Conservation (phyloP, 2,888 invertebrate genomes). For the Tipula confusa region DNA sequence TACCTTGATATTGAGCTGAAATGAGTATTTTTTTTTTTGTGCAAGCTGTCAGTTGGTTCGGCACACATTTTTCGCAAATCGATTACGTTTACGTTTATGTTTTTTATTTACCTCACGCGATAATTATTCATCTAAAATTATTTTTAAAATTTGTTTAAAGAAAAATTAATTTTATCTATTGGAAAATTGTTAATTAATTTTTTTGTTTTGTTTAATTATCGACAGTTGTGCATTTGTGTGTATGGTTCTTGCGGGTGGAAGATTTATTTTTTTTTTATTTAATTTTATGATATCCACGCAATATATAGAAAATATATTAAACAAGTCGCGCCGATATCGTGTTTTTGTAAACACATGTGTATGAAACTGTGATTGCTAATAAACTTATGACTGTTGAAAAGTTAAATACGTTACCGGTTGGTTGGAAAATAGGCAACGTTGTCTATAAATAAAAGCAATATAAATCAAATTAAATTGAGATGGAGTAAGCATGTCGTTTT, state of each 20-base stretch:
- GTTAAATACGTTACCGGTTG: too few relatives aligned
- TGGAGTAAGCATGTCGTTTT: too few relatives aligned
- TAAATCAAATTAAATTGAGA: too few relatives aligned
- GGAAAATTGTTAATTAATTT: not conserved
- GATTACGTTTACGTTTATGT: not conserved
- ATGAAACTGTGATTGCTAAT: too few relatives aligned
- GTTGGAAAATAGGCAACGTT: too few relatives aligned
- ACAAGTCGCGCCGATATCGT: not conserved
- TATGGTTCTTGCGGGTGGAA: not conserved
- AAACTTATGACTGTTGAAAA: too few relatives aligned
- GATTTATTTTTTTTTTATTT: not conserved
- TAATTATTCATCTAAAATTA: not conserved
- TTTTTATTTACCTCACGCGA: not conserved
- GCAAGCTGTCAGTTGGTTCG: not conserved
- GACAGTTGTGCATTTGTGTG: conserved; percentile 3
- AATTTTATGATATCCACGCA: not conserved
- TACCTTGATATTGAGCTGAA: not conserved
- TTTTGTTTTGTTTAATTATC: not conserved
- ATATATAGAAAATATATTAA: not conserved
- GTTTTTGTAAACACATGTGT: not conserved
- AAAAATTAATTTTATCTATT: not conserved
- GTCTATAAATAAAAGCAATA: not conserved
- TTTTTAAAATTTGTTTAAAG: not conserved
- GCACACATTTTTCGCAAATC: not conserved
- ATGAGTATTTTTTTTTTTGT: not conserved